Base-by-base conservation (phyloP, 1,140 invertebrate species). In the Drosophila kepulauana region DNA sequence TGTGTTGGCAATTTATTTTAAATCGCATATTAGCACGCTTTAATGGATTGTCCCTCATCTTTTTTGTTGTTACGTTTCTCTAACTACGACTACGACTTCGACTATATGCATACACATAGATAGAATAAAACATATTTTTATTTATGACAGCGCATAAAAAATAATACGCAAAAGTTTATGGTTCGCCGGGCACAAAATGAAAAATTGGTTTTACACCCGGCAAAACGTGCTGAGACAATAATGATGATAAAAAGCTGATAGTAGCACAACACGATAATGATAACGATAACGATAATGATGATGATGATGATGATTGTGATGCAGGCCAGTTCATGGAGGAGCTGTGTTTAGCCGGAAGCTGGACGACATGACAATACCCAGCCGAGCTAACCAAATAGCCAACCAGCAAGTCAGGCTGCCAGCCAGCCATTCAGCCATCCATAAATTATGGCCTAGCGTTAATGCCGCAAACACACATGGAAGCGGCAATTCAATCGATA, bases 191-290 rank as follows among this genome's bases (percentile, higher is more conserved):
- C 70, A 63, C 66, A 82, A 79, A 72, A 85, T 85, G 82, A 85
- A 85, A 85, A 85, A 87, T 85, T 85, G 82, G 82, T 87, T 87
- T 87, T 82, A 85, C 82, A 87, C 82, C 78, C 82, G 62, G 80
- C 64, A 65, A 48, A 64, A 33, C 7, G 30, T 57, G 57, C 65
- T 33, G 66, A 28, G 25, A 56, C 41, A 68, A 74, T 62, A 69
- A 74, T 69, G 41, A 68, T 46, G 57, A 67, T 69, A 41, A 48
- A 41, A 48, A 62, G 57, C 45, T 69, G 71, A 74, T 74, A 69
- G 62, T 74, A 74, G 7, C 35, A 10, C 30, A 69, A 48, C 38
- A 49, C 8, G 61, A 62, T 69, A 52, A 70, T 46, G 63, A 70
- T 35, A 49, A 49, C 8, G 64, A 62, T 69, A 52, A 70, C 35